Percentiles rank a stretch among this genome's conserved stretches.
These are phyloP conservation scores for Hyposmocoma kahamanoa DNA, from an alignment of 1,140 invertebrate species.

Conservation along the genomic window DNA sequence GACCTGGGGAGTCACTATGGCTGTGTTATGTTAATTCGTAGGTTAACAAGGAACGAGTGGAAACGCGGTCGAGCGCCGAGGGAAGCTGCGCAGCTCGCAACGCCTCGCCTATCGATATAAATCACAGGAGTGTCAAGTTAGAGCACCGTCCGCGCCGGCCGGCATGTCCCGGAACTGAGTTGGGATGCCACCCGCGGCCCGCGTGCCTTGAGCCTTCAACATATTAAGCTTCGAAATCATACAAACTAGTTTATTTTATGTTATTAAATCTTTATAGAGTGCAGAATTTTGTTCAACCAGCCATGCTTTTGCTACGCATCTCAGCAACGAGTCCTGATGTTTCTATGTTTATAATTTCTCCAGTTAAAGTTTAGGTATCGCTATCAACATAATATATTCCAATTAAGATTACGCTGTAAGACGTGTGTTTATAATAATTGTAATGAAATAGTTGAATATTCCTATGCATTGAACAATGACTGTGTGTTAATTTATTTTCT, in stretches of 20 bases:
- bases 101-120: slow-evolving; percentile 13
- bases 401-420: slow-evolving; percentile 59
- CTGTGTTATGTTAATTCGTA: slow-evolving; percentile 66
- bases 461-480: slow-evolving; percentile 64
- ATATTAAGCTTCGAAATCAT: slow-evolving; percentile 51
- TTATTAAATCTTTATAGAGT: slow-evolving; percentile 65
- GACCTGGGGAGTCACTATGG: slow-evolving; percentile 47
- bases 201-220: slow-evolving; percentile 10
- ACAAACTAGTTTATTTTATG: slow-evolving; percentile 51
- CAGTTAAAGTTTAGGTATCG: slow-evolving; percentile 42
- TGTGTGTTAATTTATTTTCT: slow-evolving; percentile 68
- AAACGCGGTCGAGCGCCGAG: slow-evolving; percentile 35
- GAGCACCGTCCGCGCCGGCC: slow-evolving; percentile 15
- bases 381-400: slow-evolving; percentile 63
- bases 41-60: slow-evolving; percentile 40
- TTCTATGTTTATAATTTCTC: slow-evolving; percentile 38
- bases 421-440: slow-evolving; percentile 55
- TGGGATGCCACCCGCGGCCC: background rate
- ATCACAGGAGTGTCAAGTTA: slow-evolving; percentile 25
- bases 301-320: slow-evolving; percentile 65
- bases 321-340: slow-evolving; percentile 54
- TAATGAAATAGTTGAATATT: slow-evolving; percentile 56
- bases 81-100: slow-evolving; percentile 21
- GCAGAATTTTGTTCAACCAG: slow-evolving; percentile 66
- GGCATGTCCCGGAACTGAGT: slow-evolving; percentile 3